These are phyloP conservation scores for Tachuris rubrigastra DNA, from an alignment of 2,113 vertebrate genomes.

Conservation along the genomic window DNA sequence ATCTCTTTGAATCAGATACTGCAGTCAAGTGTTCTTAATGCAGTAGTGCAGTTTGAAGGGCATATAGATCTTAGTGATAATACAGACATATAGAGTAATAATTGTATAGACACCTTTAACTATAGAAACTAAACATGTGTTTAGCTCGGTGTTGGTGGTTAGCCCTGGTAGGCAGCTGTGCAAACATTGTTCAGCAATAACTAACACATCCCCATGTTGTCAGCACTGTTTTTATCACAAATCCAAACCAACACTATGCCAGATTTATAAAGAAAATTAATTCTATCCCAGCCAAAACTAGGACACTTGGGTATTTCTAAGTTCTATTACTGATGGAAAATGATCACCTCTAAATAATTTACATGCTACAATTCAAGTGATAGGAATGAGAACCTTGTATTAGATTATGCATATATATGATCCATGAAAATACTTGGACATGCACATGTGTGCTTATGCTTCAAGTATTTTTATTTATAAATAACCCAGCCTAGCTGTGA, in stretches of 20 bases:
- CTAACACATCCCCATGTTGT: not conserved
- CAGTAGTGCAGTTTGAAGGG: not conserved
- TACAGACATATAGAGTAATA: not conserved
- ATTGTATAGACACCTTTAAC: not conserved
- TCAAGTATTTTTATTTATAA: conserved; percentile 19
- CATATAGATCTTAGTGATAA: not conserved
- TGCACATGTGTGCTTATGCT: not conserved
- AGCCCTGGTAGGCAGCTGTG: not conserved
- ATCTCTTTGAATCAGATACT: not conserved
- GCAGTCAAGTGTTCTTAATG: not conserved
- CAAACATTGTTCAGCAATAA: not conserved
- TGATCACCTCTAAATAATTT: not conserved
- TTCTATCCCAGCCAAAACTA: not conserved
- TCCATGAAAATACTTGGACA: not conserved
- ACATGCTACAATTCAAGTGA: not conserved
- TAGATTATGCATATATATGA: not conserved
- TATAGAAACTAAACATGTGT: not conserved
- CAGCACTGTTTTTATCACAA: not conserved
- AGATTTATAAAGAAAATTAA: not conserved
- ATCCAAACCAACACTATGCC: not conserved
- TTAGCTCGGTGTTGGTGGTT: not conserved
- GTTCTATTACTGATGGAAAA: not conserved
- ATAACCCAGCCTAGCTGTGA: not conserved
- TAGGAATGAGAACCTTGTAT: not conserved
- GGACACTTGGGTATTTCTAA: not conserved